Evolutionary conservation across 2,797 vertebrate species (phyloP).

Genomic region (Propithecus perrieri): DNA sequence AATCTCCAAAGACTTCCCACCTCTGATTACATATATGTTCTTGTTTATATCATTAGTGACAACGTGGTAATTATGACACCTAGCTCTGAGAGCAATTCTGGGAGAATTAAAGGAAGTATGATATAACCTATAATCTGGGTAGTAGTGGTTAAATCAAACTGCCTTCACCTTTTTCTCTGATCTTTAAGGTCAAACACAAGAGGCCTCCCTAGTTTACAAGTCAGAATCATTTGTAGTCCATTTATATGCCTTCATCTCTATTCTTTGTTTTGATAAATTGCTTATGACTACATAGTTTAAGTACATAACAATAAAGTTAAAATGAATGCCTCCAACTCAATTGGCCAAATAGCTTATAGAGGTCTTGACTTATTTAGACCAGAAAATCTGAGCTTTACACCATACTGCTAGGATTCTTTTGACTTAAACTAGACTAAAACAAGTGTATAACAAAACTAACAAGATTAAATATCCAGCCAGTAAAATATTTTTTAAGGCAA

Average conservation of each 20-base stretch:
- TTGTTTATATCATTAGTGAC: background rate
- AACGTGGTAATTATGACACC: background rate
- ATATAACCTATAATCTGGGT: background rate
- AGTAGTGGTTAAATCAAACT: background rate
- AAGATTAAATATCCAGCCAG: background rate
- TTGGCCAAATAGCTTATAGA: background rate
- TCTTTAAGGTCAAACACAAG: background rate
- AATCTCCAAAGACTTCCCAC: background rate
- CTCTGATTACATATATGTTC: background rate
- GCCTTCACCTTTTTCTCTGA: background rate
- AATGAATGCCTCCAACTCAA: background rate
- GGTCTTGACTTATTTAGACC: background rate
- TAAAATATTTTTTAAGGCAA: constrained; percentile 28
- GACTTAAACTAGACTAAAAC: background rate
- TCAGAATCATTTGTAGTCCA: background rate
- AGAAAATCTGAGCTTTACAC: constrained; percentile 10
- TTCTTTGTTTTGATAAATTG: constrained; percentile 1
- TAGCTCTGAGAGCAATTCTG: background rate
- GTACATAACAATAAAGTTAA: constrained; percentile 5
- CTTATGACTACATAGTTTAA: background rate
- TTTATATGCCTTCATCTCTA: constrained; percentile 31
- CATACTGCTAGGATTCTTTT: background rate
- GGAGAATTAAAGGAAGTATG: background rate
- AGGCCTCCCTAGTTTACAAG: background rate
- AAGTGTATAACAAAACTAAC: background rate